A percentile compares a stretch with the other conserved stretches of the same genome.
These are phyloP conservation scores for Lineus longissimus DNA, from an alignment of 1,140 invertebrate genomes.

Conservation along the genomic window DNA sequence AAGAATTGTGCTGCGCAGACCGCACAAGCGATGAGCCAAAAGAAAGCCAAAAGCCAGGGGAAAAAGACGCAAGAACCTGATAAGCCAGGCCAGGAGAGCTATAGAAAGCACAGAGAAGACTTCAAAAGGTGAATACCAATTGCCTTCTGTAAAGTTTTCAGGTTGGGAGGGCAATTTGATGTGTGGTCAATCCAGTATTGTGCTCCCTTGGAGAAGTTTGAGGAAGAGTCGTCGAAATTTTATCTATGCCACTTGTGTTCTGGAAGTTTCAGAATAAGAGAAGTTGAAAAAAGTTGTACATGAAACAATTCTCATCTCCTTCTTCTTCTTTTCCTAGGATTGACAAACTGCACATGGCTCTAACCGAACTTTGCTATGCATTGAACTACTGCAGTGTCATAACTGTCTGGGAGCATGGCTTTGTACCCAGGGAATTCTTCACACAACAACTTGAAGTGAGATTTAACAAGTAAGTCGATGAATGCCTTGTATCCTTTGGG, in stretches of 20 bases:
- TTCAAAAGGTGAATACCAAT: constrained; percentile 69
- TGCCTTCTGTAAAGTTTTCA: constrained; percentile 1
- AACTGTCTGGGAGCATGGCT: constrained; percentile 98
- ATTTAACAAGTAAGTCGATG: constrained; percentile 54
- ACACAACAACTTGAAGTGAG: constrained; percentile 92
- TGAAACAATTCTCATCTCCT: neutral
- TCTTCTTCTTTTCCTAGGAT: constrained; percentile 61
- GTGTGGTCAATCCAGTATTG: neutral
- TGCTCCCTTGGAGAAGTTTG: constrained; percentile 10
- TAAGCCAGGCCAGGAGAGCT: constrained; percentile 85
- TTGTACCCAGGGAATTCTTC: constrained; percentile 95
- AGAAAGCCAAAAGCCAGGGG: constrained; percentile 38
- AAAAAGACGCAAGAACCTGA: constrained; percentile 38
- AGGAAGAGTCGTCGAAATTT: too few species aligned
- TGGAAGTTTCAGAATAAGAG: too few species aligned
- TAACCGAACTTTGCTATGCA: constrained; percentile 94
- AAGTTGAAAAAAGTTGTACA: too few species aligned
- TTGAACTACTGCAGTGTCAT: constrained; percentile 96
- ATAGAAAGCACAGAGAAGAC: constrained; percentile 90
- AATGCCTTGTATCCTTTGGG: neutral
- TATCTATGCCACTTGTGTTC: too few species aligned
- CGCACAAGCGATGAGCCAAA: constrained; percentile 60
- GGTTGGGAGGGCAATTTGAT: neutral
- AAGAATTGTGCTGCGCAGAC: constrained; percentile 91
- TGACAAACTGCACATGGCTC: constrained; percentile 98